These are phyloP conservation scores for Rhopilema esculentum DNA, from an alignment of 30 jellyfish, hydroid and myxozoan species.

Conservation along the genomic window DNA sequence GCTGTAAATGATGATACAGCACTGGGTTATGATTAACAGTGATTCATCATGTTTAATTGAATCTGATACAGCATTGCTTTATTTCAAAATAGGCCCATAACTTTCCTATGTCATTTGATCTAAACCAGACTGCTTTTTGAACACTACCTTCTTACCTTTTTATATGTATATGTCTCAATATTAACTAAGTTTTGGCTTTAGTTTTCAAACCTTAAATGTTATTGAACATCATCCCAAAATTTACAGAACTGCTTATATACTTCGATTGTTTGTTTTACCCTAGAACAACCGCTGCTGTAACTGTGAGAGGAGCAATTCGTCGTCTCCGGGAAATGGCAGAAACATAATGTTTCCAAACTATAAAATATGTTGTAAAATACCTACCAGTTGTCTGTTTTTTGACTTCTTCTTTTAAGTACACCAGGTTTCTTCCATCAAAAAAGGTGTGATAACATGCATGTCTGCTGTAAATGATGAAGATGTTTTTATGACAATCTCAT, in stretches of 20 bases:
- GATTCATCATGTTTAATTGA: neutral
- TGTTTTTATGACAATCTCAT: conserved; percentile 19
- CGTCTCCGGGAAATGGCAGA: conserved; percentile 93
- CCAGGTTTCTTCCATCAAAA: neutral
- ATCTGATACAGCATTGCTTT: neutral
- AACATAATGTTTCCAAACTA: conserved; percentile 26
- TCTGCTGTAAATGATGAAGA: conserved; percentile 39
- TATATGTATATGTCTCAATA: too few species aligned
- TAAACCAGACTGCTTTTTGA: too few species aligned
- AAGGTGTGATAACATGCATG: too few species aligned
- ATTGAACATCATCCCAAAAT: neutral
- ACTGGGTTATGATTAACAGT: conserved; percentile 10
- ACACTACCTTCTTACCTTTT: too few species aligned
- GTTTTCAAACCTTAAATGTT: neutral
- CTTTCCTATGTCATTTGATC: too few species aligned
- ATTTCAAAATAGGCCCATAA: neutral
- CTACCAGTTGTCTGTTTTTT: conserved; percentile 12
- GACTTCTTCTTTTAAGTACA: neutral
- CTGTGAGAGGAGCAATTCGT: conserved; percentile 95
- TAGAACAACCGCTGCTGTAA: conserved; percentile 97
- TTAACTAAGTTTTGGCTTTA: too few species aligned
- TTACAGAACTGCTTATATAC: neutral
- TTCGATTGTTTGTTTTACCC: neutral
- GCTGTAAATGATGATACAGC: conserved; percentile 26
- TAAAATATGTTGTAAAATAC: conserved; percentile 6